These are phyloP conservation scores for Chaenogobius annularis DNA, from an alignment of 2,113 vertebrate species.

Conservation along the genomic window DNA sequence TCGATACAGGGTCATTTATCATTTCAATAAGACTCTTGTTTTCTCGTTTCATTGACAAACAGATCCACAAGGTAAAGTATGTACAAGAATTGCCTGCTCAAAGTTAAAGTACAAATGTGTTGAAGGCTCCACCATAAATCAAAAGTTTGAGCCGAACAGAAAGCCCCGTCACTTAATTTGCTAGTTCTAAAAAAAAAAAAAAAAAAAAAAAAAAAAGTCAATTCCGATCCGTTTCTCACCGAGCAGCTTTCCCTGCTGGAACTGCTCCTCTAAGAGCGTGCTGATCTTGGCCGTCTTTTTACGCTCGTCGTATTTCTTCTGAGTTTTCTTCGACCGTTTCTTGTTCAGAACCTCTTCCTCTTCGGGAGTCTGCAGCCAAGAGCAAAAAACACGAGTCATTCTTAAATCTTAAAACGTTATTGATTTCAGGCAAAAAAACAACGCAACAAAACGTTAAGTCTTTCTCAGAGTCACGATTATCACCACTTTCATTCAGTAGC, in stretches of 20 bases:
- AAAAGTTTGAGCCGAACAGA: no score
- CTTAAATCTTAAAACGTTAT: no score
- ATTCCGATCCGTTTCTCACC: constrained; percentile 85
- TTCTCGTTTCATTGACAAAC: no score
- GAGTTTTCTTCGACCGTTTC: constrained; percentile 97
- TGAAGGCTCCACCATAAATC: no score
- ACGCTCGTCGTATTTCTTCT: constrained; percentile 94
- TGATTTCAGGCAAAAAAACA: no score
- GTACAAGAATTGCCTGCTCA: no score
- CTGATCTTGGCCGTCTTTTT: constrained; percentile 95
- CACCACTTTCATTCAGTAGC: constrained; percentile 88
- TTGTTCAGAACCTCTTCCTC: constrained; percentile 97
- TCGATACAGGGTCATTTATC: constrained; percentile 56
- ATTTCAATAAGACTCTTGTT: not conserved
- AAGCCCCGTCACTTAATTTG: no score
- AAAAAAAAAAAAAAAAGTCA: no score
- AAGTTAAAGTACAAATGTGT: no score
- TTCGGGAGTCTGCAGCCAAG: constrained; percentile 88
- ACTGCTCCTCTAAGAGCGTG: constrained; percentile 92
- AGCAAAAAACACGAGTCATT: no score
- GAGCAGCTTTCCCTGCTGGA: constrained; percentile 95
- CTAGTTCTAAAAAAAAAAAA: no score
- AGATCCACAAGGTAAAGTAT: no score
- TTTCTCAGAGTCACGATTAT: constrained; percentile 82
- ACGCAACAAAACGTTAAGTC: constrained; percentile 44